Conservation (phyloP, 2,888 invertebrate genomes). For the Aporophyla lueneburgensis region DNA sequence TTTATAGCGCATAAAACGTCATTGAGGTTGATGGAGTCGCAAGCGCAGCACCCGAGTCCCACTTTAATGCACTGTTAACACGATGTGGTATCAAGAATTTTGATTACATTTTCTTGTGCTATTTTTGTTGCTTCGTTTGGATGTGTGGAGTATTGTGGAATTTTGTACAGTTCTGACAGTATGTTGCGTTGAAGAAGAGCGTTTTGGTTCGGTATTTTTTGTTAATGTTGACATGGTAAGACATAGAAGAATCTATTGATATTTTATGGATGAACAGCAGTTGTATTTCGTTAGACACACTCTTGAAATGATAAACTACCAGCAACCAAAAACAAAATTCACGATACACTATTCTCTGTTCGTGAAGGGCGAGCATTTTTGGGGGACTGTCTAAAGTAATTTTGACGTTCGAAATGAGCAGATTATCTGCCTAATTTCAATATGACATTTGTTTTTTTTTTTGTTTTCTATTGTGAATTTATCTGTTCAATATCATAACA, state of each 20-base stretch:
- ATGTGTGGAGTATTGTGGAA: not conserved
- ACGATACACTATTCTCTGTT: too few relatives aligned
- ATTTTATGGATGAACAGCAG: not conserved
- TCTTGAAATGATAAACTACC: not conserved
- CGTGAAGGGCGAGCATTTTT: too few relatives aligned
- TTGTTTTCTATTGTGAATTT: not conserved
- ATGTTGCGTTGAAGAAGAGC: not conserved
- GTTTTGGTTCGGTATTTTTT: not conserved
- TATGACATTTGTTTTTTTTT: too few relatives aligned
- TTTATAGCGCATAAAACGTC: constrained; percentile 70
- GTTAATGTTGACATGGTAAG: not conserved
- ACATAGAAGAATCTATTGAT: not conserved
- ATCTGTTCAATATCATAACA: not conserved
- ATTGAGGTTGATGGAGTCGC: constrained; percentile 69
- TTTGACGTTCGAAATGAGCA: too few relatives aligned
- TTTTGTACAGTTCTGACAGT: not conserved
- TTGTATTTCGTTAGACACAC: too few relatives aligned
- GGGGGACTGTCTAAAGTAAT: too few relatives aligned
- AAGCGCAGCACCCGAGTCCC: constrained; percentile 58
- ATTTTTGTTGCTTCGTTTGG: constrained; percentile 35
- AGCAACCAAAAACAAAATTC: not conserved
- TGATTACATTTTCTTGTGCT: constrained; percentile 61
- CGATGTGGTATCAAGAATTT: constrained; percentile 60
- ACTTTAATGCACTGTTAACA: constrained; percentile 69
- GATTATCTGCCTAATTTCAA: too few relatives aligned